Evolutionary conservation across 2,888 invertebrate genomes (phyloP), one percentile per base, ranked within the genome.

Genomic region (Oeneis ivallda): DNA sequence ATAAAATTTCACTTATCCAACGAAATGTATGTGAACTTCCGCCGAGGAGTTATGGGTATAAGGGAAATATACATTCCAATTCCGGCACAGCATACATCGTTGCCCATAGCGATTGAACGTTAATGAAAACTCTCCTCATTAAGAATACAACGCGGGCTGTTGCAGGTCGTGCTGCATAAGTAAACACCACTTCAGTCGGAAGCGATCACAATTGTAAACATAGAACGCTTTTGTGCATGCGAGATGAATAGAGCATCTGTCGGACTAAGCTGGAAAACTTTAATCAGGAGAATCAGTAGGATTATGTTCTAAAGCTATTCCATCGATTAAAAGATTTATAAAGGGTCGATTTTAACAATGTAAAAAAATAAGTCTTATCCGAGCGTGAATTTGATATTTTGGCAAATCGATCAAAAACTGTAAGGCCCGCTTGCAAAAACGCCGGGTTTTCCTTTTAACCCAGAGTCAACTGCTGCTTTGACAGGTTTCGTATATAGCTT

Each of bases 141-240:
- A 50, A 37, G 37, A 60, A 60, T 34, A 60, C 49, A 60, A 37
- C 19, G 19, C 49, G 34, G 34, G 39, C 49, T n/a, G 59, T 58
- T 58, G 47, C 59, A 34, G 34, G 17, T 59, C 17, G 34, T 37
- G 17, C 49, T 60, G 60, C 49, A 49, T 49, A 60, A 59, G 61
- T 68, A 66, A 69, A 66, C 64, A 64, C 61, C 39, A 62, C 53
- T 69, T n/a, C 62, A 65, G 58, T 60, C 59, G 61, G 64, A 64
- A 67, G 57, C 65, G 59, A 67, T 68, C 64, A 67, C 63, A 57
- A 59, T 47, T 65, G 54, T 64, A 60, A 65, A 65, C 60, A 59
- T 37, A 64, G 50, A 66, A 53, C 17, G 37, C 15, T 54, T 53
- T 62, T 41, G 57, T 64, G 50, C 57, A 32, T 50, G 39, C 26